Evolutionary conservation across 2,797 vertebrate species (phyloP), one percentile per base, ranked within the genome.

Genomic region (Gadopsis marmoratus): DNA sequence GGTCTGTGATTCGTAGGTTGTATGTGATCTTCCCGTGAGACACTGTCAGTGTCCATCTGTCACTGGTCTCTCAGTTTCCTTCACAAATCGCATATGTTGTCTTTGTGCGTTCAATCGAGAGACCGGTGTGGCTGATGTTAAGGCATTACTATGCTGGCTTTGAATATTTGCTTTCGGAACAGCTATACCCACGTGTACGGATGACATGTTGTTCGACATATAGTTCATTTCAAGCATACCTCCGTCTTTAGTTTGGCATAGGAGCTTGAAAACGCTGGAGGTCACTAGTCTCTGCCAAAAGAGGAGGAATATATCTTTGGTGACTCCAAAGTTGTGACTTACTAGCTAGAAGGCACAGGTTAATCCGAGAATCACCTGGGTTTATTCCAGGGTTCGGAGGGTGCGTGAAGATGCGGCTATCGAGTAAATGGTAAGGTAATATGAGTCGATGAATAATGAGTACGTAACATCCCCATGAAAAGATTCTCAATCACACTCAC

Each of bases 11-110:
- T 64, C 3, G 5, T 16, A 72, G 64, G 55, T 56, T 75, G 16
- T 65, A 61, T 84, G 54, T 73, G 61, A 85, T 74, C 74, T 77
- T 61, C 64, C 69, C 45, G 47, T 50, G 54, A 79, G 72, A 74
- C 64, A 26, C 59, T 79, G 71, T 76, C 78, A 67, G 74, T 43
- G 79, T 78, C 81, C 85, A 47, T 88, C 86, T 80, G 81, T 88
- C 73, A 14, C 70, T 47, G 75, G 39, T 70, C 65, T 80, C 67
- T 88, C 78, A 45, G 60, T 66, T 63, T 64, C 53, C 37, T 26
- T 26, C 26, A 26, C 26, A 26, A 26, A 26, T 26, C 26, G 26
- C 26, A 26, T 26, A 26, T 26, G 26, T 26, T 2, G 23, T 54
- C n/a, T n/a, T 8, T 48, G 33, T 51, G 54, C 2, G 4, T 23